Base-by-base conservation (phyloP, 2,797 vertebrate genomes). In the Otolemur crassicaudatus region DNA sequence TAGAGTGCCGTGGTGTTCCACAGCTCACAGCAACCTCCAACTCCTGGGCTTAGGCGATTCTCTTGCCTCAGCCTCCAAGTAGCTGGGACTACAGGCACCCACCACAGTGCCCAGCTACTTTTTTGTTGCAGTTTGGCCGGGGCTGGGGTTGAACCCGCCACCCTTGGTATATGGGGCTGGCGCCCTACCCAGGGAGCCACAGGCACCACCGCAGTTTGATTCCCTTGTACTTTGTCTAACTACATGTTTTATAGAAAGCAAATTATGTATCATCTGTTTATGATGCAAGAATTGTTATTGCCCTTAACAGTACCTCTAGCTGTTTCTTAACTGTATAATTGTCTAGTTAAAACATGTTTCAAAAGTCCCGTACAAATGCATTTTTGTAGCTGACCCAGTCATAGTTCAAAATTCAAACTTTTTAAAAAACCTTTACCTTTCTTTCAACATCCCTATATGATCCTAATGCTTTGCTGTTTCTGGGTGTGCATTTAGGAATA, bases 221-320 rank as follows among this genome's bases (percentile, higher is more conserved):
- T 63, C 40, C 60, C 75, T 81, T 86, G 29, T 91, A 34, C 77
- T 95, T 92, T 29, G 16, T 67, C 20, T 90, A 61, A 67, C 31
- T 69, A 5, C 49, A 37, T 86, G 17, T 95, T 92, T 93, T 94
- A 58, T 94, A 61, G 40, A 34, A 81, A 80, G 31, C 23, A 75
- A 75, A 60, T 90, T 43, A 61, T 56, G 17, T 76, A 23, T 75
- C n/a, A n/a, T 73, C 17, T 77, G 76, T 87, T 93, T 43, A 87
- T 90, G 31, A 85, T 79, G 31, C 56, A 95, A 82, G 61, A 93
- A 69, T 65, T 95, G 17, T 85, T 92, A 83, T 87, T 72, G 20
- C 87, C 31, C 40, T 79, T 92, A 70, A 60, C 4, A 43, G 4
- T 82, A 34, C 72, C 25, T 37, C 25, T 58, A 94, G 61, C 56